Evolutionary conservation across 2,113 vertebrate genomes (phyloP).

Genomic region (Myxocyprinus asiaticus): DNA sequence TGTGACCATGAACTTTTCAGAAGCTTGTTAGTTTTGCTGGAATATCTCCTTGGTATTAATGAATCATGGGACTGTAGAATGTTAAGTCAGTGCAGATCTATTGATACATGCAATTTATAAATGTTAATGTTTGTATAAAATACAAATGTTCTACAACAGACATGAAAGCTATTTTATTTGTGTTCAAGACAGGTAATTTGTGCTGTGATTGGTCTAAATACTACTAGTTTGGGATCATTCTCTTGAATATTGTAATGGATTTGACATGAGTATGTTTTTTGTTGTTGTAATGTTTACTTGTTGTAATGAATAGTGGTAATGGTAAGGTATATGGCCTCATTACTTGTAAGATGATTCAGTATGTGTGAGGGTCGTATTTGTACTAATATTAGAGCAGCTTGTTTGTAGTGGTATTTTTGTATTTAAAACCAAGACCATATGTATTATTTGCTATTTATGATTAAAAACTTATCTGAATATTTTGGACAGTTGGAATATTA

Average conservation of each 20-base stretch:
- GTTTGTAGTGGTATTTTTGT: conserved; percentile 75
- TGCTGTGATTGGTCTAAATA: conserved; percentile 76
- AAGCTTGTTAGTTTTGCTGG: conserved; percentile 63
- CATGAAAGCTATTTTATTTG: conserved; percentile 78
- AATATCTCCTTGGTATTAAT: conserved; percentile 37
- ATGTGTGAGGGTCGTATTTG: conserved; percentile 61
- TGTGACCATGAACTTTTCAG: conserved; percentile 53
- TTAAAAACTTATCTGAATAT: conserved; percentile 40
- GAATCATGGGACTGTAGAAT: conserved; percentile 51
- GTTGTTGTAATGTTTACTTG: conserved; percentile 65
- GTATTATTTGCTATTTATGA: conserved; percentile 62
- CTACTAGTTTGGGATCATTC: conserved; percentile 74
- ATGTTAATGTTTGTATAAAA: conserved; percentile 69
- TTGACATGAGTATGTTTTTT: conserved; percentile 58
- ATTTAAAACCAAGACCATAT: conserved; percentile 65
- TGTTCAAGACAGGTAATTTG: conserved; percentile 80
- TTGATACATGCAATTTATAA: conserved; percentile 66
- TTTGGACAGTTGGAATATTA: conserved; percentile 36
- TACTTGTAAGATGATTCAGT: conserved; percentile 69
- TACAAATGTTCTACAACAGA: conserved; percentile 69
- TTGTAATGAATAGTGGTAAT: conserved; percentile 72
- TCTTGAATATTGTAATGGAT: conserved; percentile 71
- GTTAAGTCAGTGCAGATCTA: conserved; percentile 63
- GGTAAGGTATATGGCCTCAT: conserved; percentile 69
- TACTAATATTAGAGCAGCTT: conserved; percentile 69